Evolutionary conservation across 2,113 vertebrate genomes (phyloP).

Genomic region (Balaenoptera acutorostrata): DNA sequence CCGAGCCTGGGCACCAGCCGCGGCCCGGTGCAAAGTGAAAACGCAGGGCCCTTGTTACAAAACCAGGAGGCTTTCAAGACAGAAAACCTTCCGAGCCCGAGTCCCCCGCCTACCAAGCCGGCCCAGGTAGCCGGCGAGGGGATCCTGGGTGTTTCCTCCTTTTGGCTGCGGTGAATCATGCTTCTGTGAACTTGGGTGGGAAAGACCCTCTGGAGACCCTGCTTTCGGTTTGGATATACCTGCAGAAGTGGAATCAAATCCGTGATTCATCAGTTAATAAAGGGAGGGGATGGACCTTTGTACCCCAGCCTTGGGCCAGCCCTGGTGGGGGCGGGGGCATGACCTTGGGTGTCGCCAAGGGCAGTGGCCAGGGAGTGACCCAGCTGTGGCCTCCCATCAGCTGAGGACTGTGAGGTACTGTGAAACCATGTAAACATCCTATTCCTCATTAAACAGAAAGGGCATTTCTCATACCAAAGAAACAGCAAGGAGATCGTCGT

Average conservation of each 20-base stretch:
- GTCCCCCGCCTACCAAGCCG: neutral
- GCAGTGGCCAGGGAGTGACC: neutral
- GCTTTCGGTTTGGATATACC: accelerated
- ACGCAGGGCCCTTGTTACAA: neutral
- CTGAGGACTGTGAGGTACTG: neutral
- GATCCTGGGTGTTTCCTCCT: neutral
- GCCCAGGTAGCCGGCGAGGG: neutral
- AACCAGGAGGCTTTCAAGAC: neutral
- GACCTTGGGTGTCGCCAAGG: neutral
- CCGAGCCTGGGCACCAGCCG: neutral
- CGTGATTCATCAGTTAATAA: neutral
- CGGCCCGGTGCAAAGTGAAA: neutral
- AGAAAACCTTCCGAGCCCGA: neutral
- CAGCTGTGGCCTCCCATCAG: neutral
- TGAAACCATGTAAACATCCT: neutral
- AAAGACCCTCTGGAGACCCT: neutral
- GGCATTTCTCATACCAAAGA: neutral
- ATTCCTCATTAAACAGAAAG: neutral
- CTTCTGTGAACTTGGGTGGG: neutral
- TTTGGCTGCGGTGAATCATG: neutral
- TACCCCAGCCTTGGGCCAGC: neutral
- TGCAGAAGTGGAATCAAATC: neutral
- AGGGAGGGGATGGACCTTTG: neutral
- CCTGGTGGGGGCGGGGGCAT: neutral
- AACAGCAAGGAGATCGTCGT: too few relatives aligned